Evolutionary conservation across 2,113 vertebrate genomes (phyloP), one percentile per base, ranked within the genome.

Genomic region (Chaetodon trifascialis): DNA sequence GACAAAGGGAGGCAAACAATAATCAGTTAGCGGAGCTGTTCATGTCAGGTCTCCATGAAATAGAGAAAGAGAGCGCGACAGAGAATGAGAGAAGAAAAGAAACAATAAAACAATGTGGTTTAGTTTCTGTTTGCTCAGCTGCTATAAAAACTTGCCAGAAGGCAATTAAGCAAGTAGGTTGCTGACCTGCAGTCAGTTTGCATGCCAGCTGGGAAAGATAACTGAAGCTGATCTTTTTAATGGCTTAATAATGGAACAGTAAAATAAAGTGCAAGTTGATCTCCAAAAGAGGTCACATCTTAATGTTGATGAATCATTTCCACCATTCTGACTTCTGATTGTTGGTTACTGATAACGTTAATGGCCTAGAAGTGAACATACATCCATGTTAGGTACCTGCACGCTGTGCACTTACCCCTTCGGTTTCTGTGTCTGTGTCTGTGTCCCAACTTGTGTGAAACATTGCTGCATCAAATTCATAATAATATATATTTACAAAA

Each of bases 51-150:
- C 76, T 59, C 58, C 15, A 59, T 82, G 73, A 52, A 36, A 69
- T 8, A 71, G 70, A 79, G 59, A 62, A 16, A 72, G 64, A 79
- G 59, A 62, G 11, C 67, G 70, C 66, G 40, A 23, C 54, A 38
- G 44, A 15, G 30, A 0, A 30, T 60, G 25, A 15, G 11, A 65
- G 59, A 73, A 69, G 58, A 77, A 77, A 71, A 82, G 58, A 80
- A 76, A 90, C 59, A 38, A 73, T 79, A 74, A 76, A 84, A 67
- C 74, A 78, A 74, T 82, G 80, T 76, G 84, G 49, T 76, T 65
- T 63, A 65, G 87, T 88, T 91, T 92, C 85, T 92, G 86, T 89
- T 89, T 92, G 75, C 76, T 88, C 82, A 90, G 84, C 86, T 91
- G 84, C 55, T 16, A 60, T 54, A 77, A 84, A 90, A 76, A 76